phyloP scores from a whole-genome alignment of 2,888 invertebrate genomes.

The Oscheius onirici region DNA sequence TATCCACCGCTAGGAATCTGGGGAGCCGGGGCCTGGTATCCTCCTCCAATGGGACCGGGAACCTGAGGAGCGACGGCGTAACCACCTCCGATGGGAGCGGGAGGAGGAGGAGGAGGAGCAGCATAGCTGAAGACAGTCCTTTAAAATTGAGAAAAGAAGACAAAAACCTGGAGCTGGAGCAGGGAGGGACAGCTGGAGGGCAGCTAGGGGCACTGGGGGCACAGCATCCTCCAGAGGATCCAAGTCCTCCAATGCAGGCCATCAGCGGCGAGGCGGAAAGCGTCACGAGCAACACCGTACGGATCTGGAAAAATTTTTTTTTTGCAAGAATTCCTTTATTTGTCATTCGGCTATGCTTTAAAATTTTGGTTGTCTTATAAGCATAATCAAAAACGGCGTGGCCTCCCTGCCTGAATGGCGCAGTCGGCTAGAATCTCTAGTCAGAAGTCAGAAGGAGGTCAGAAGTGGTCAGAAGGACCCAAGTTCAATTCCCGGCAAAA shows the following conservation, averaged over 20 bases:
- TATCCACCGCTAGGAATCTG: not conserved
- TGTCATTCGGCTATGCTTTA: too few relatives aligned
- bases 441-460: too few relatives aligned
- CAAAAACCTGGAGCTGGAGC: constrained; percentile 43
- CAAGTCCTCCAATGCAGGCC: constrained; percentile 37
- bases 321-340: too few relatives aligned
- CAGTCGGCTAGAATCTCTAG: too few relatives aligned
- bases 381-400: too few relatives aligned
- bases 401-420: too few relatives aligned
- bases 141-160: not conserved
- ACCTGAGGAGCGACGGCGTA: constrained; percentile 29
- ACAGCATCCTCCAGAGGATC: constrained; percentile 33
- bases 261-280: constrained; percentile 37
- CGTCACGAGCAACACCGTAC: constrained; percentile 34
- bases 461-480: too few relatives aligned
- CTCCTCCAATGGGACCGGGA: not conserved
- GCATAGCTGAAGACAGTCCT: constrained; percentile 15
- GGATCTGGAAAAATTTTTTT: constrained; percentile 14
- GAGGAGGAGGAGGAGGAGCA: constrained; percentile 18
- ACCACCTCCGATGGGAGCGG: constrained; percentile 17
- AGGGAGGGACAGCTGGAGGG: constrained; percentile 19
- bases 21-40: constrained; percentile 16
- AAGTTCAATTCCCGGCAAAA: too few relatives aligned
- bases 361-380: too few relatives aligned
- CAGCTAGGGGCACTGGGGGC: constrained; percentile 26